phyloP scores from a whole-genome alignment of 2,888 invertebrate species.

The Xestia ashworthii region DNA sequence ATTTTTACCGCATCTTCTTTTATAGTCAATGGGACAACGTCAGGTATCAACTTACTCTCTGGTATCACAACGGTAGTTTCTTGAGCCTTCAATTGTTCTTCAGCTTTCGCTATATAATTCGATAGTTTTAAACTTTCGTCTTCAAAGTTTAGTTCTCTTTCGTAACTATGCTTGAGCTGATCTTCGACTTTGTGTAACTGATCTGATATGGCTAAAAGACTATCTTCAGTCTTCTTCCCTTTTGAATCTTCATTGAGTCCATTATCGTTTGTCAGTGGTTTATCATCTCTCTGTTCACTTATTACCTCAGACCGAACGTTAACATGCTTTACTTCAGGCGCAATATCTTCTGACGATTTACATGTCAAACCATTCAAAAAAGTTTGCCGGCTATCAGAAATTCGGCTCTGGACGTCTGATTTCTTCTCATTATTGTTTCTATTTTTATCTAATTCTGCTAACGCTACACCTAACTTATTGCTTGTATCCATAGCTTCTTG shows the following conservation, averaged over 20 bases:
- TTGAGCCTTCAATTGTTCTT: constrained; percentile 77
- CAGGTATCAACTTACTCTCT: constrained; percentile 77
- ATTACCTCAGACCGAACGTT: constrained; percentile 76
- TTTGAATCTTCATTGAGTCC: constrained; percentile 71
- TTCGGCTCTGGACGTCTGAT: constrained; percentile 86
- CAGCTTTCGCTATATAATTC: constrained; percentile 74
- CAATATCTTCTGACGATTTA: constrained; percentile 74
- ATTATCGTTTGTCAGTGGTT: constrained; percentile 38
- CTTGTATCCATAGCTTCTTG: constrained; percentile 94
- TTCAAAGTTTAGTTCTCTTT: constrained; percentile 84
- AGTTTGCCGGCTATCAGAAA: constrained; percentile 87
- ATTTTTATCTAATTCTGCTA: constrained; percentile 91
- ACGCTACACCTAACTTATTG: constrained; percentile 92
- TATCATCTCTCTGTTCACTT: constrained; percentile 65
- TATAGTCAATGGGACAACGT: constrained; percentile 74
- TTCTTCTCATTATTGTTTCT: constrained; percentile 84
- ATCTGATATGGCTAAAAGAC: constrained; percentile 87
- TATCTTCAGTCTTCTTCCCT: constrained; percentile 88
- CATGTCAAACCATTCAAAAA: constrained; percentile 87
- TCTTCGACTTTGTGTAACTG: constrained; percentile 88
- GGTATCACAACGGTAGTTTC: constrained; percentile 76
- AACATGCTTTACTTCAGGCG: constrained; percentile 76
- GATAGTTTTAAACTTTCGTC: constrained; percentile 81
- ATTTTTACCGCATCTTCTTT: constrained; percentile 79
- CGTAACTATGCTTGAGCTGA: constrained; percentile 86